Conservation (phyloP, 2,888 invertebrate genomes). For the Pelosia muscerda region DNA sequence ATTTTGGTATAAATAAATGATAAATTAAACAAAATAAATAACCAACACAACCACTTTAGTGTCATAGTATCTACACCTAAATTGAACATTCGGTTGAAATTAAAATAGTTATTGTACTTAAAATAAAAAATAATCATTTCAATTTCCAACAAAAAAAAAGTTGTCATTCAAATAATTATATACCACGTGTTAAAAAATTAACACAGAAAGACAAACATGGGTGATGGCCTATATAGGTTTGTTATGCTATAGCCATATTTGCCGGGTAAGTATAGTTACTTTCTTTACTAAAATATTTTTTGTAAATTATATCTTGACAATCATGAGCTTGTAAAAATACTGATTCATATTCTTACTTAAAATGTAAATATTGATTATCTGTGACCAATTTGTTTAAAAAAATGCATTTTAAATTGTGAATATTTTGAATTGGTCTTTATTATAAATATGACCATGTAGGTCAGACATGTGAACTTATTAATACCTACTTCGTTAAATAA, state of each 20-base stretch:
- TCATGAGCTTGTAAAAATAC: conserved; percentile 54
- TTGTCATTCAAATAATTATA: conserved; percentile 31
- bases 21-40: conserved; percentile 85
- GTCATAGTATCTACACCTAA: conserved; percentile 69
- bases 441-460: not conserved
- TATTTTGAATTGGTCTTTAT: not conserved
- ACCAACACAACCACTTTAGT: conserved; percentile 83
- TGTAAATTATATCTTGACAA: conserved; percentile 34
- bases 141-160: conserved; percentile 39
- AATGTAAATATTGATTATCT: conserved; percentile 27
- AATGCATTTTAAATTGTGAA: not conserved
- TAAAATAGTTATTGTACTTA: conserved; percentile 69
- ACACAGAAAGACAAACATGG: conserved; percentile 42
- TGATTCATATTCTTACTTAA: conserved; percentile 39
- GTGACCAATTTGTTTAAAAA: conserved; percentile 7
- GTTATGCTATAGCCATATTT: conserved; percentile 22
- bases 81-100: conserved; percentile 66
- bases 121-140: conserved; percentile 60
- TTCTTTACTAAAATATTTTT: conserved; percentile 20
- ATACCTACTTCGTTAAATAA: not conserved
- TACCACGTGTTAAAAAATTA: conserved; percentile 33
- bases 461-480: too few relatives aligned
- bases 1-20: conserved; percentile 82
- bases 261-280: conserved; percentile 18
- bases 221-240: conserved; percentile 29